Conservation (phyloP, 2,888 invertebrate species). For the Eilema caniola region DNA sequence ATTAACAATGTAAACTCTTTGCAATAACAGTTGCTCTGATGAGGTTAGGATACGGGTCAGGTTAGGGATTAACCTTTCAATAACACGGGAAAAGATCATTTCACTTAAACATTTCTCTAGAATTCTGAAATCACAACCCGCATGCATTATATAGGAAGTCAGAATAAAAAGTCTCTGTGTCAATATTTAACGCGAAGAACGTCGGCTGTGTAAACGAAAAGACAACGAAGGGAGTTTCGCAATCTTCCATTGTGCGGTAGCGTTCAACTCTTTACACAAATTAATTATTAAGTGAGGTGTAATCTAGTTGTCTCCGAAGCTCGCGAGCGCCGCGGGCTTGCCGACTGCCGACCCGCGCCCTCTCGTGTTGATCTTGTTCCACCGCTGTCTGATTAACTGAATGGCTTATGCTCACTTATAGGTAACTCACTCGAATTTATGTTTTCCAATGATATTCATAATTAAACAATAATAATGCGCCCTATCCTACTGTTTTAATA, state of each 20-base stretch:
- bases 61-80: neutral
- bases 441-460: slow-evolving; percentile 70
- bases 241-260: slow-evolving; percentile 60
- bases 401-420: slow-evolving; percentile 70
- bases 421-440: slow-evolving; percentile 53
- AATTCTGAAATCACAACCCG: neutral
- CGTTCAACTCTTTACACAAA: slow-evolving; percentile 80
- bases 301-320: slow-evolving; percentile 67
- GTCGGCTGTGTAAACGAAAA: slow-evolving; percentile 64
- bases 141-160: slow-evolving; percentile 26
- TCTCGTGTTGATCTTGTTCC: slow-evolving; percentile 43
- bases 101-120: neutral
- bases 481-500: slow-evolving; percentile 41
- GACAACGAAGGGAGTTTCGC: slow-evolving; percentile 63
- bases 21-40: neutral
- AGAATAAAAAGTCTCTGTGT: slow-evolving; percentile 54
- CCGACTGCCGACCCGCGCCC: slow-evolving; percentile 41
- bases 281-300: slow-evolving; percentile 79
- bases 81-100: neutral
- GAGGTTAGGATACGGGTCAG: neutral
- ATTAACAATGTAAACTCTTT: neutral
- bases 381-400: slow-evolving; percentile 59
- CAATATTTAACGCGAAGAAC: slow-evolving; percentile 66
- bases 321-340: slow-evolving; percentile 31
- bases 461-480: slow-evolving; percentile 73